phyloP scores from a whole-genome alignment of 2,888 invertebrate genomes.

The Aspidiotus rigidus region DNA sequence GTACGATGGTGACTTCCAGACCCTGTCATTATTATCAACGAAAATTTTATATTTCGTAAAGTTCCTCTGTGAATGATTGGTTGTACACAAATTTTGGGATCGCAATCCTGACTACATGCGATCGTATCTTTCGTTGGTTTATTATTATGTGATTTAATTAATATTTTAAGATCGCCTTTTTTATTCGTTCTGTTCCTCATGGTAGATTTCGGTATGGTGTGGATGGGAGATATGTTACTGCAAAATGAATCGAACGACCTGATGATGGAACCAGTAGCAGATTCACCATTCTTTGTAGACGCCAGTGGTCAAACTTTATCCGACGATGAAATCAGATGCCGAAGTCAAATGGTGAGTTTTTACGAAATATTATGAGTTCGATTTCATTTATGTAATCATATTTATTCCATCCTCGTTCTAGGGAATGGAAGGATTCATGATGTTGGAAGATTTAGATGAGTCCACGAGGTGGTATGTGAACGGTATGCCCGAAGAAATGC shows the following conservation, averaged over 20 bases:
- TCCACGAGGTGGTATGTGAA: conserved; percentile 26
- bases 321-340: conserved; percentile 26
- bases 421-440: conserved; percentile 32
- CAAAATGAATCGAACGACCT: conserved; percentile 21
- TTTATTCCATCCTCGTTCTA: conserved; percentile 8
- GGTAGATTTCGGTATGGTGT: conserved; percentile 30
- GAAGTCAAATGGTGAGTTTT: conserved; percentile 22
- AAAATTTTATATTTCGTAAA: too few species aligned
- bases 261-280: conserved; percentile 23
- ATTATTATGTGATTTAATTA: too few species aligned
- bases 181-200: too few species aligned
- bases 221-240: conserved; percentile 28
- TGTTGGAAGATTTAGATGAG: conserved; percentile 30
- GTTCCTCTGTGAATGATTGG: too few species aligned
- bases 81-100: neutral
- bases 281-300: conserved; percentile 25
- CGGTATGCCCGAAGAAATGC: conserved; percentile 29
- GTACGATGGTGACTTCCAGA: too few species aligned
- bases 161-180: too few species aligned
- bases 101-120: neutral
- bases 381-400: too few species aligned
- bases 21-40: too few species aligned
- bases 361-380: neutral
- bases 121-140: too few species aligned
- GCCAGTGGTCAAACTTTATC: conserved; percentile 11